phyloP scores from a whole-genome alignment of 2,797 vertebrate species.

The Sebastiscus tertius region DNA sequence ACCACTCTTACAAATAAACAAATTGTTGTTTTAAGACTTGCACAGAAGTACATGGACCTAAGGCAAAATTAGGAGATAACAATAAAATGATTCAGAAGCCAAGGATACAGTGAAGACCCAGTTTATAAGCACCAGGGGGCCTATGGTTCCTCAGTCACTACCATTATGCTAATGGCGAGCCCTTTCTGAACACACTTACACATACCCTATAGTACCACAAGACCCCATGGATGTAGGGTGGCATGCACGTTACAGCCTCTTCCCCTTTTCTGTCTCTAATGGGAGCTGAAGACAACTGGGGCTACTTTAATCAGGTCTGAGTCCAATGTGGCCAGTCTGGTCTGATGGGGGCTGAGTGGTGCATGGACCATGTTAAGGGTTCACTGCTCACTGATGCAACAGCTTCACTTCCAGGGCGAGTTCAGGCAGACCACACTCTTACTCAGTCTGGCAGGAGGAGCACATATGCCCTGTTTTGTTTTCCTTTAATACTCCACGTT shows the following conservation, averaged over 20 bases:
- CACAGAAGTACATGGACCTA: conserved; percentile 29
- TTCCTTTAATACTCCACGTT: conserved; percentile 77
- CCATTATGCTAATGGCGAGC: conserved; percentile 75
- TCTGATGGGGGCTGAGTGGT: conserved; percentile 81
- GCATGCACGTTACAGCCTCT: conserved; percentile 65
- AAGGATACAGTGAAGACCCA: conserved; percentile 54
- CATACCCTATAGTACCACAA: conserved; percentile 65
- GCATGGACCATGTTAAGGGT: conserved; percentile 75
- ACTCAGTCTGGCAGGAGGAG: conserved; percentile 75
- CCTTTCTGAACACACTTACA: conserved; percentile 62
- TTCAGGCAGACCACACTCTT: conserved; percentile 68
- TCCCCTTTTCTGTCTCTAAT: conserved; percentile 64
- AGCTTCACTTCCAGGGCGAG: conserved; percentile 78
- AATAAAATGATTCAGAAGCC: conserved; percentile 41
- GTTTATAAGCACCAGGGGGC: conserved; percentile 66
- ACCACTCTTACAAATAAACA: background rate
- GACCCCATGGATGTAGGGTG: conserved; percentile 70
- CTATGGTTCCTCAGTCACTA: conserved; percentile 71
- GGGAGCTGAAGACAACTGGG: conserved; percentile 72
- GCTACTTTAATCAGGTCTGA: conserved; percentile 82
- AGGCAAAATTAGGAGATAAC: conserved; percentile 59
- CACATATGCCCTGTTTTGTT: conserved; percentile 75
- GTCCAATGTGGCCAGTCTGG: conserved; percentile 68
- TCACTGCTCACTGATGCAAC: conserved; percentile 81
- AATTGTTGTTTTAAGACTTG: conserved; percentile 18